Conservation (phyloP, 2,113 vertebrate genomes). For the Cyprinodon tularosa region DNA sequence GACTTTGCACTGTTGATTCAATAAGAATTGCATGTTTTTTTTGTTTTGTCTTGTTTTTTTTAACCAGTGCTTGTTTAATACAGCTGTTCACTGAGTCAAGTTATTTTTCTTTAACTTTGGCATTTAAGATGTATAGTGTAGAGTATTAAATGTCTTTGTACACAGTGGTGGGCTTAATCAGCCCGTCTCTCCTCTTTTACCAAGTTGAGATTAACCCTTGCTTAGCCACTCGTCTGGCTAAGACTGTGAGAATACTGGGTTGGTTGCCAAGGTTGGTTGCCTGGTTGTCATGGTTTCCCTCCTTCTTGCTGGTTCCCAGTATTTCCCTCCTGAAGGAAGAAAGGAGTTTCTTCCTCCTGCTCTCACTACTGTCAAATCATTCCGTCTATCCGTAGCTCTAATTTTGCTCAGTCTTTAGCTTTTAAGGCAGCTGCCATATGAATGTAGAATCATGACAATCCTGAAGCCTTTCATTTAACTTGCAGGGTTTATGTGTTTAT, state of each 20-base stretch:
- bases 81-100: conserved; percentile 16
- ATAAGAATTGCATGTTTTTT: conserved; percentile 3
- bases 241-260: conserved; percentile 64
- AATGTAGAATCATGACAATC: conserved; percentile 34
- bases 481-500: not conserved
- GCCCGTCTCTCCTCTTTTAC: conserved; percentile 34
- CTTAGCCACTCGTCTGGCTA: conserved; percentile 63
- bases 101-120: conserved; percentile 12
- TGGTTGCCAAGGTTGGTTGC: conserved; percentile 74
- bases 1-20: conserved; percentile 25
- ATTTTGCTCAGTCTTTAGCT: conserved; percentile 31
- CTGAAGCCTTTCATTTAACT: conserved; percentile 4
- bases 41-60: conserved; percentile 12
- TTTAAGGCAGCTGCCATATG: conserved; percentile 44
- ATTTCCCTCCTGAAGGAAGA: conserved; percentile 60
- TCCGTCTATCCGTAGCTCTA: conserved; percentile 5
- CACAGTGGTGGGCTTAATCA: conserved; percentile 47
- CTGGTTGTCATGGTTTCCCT: conserved; percentile 81
- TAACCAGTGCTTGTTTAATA: conserved; percentile 11
- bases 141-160: conserved; percentile 34
- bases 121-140: conserved; percentile 33
- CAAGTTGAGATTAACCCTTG: conserved; percentile 70
- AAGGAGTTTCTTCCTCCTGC: conserved; percentile 31
- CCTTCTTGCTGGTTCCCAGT: conserved; percentile 72
- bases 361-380: conserved; percentile 8